Evolutionary conservation across 2,113 vertebrate genomes (phyloP).

Genomic region (Ictalurus punctatus): DNA sequence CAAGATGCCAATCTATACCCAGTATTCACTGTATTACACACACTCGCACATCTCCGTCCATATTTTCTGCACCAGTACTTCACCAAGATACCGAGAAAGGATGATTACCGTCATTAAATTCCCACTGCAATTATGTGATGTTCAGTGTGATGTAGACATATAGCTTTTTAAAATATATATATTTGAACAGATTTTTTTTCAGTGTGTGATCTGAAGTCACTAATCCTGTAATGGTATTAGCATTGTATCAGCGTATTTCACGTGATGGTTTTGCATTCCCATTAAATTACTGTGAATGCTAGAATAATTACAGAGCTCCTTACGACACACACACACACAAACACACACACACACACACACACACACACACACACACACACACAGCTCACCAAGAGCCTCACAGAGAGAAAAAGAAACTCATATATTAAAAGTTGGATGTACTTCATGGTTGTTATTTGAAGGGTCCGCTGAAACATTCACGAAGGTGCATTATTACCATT

Average conservation of each 20-base stretch:
- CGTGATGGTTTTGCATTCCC: not conserved
- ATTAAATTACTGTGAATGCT: not conserved
- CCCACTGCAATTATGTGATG: not conserved
- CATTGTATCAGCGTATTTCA: not conserved
- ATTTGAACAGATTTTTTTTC: not conserved
- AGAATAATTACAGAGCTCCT: not conserved
- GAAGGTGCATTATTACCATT: not conserved
- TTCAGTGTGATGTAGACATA: not conserved
- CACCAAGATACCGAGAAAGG: not conserved
- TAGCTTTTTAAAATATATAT: not conserved
- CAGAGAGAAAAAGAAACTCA: not conserved
- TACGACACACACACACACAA: not conserved
- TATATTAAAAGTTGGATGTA: slow-evolving; percentile 1
- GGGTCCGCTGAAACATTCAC: not conserved
- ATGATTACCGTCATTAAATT: not conserved
- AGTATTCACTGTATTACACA: not conserved
- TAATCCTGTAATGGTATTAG: not conserved
- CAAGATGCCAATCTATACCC: not conserved
- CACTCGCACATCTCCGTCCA: not conserved
- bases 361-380: not conserved
- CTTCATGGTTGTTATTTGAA: not conserved
- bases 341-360: not conserved
- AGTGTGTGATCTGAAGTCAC: not conserved
- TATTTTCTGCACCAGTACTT: not conserved
- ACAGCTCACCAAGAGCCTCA: not conserved